Conservation (phyloP, 2,797 vertebrate genomes). For the Danionella dracula region DNA sequence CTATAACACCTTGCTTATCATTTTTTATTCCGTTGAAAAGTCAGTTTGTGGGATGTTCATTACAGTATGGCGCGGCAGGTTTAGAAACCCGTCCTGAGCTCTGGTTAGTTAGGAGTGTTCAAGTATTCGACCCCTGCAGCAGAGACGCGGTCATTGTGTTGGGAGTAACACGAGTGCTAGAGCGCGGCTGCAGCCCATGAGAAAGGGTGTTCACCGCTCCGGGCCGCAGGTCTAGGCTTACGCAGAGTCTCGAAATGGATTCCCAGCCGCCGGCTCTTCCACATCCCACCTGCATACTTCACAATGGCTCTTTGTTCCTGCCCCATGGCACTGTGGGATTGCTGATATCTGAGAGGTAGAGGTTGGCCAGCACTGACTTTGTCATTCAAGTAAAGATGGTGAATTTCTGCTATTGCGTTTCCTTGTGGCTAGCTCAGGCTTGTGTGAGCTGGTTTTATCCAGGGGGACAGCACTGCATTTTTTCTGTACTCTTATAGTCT, state of each 20-base stretch:
- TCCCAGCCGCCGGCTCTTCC: slow-evolving; percentile 43
- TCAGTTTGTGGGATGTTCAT: slow-evolving; percentile 10
- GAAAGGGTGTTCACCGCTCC: slow-evolving; percentile 49
- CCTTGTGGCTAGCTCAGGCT: slow-evolving; percentile 51
- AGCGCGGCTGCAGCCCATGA: slow-evolving; percentile 38
- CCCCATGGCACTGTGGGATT: slow-evolving; percentile 55
- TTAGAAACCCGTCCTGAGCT: neutral
- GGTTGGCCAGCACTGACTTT: slow-evolving; percentile 56
- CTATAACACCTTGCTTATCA: too few species aligned
- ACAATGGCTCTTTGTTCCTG: slow-evolving; percentile 66
- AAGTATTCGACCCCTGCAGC: slow-evolving; percentile 40
- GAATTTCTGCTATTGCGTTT: slow-evolving; percentile 52
- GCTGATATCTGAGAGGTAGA: slow-evolving; percentile 66
- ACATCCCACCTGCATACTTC: slow-evolving; percentile 61
- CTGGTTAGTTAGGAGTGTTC: neutral
- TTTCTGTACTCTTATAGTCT: slow-evolving; percentile 11
- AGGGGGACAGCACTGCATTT: slow-evolving; percentile 20
- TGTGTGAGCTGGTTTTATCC: slow-evolving; percentile 41
- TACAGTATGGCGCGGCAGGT: neutral
- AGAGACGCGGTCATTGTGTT: slow-evolving; percentile 45
- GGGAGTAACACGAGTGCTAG: slow-evolving; percentile 48
- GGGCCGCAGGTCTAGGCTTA: slow-evolving; percentile 33
- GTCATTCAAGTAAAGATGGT: slow-evolving; percentile 58
- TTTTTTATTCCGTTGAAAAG: too few species aligned
- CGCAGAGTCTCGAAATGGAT: slow-evolving; percentile 51